Base-by-base conservation (phyloP, 23 tunicate genomes). In the Halocynthia roretzi region DNA sequence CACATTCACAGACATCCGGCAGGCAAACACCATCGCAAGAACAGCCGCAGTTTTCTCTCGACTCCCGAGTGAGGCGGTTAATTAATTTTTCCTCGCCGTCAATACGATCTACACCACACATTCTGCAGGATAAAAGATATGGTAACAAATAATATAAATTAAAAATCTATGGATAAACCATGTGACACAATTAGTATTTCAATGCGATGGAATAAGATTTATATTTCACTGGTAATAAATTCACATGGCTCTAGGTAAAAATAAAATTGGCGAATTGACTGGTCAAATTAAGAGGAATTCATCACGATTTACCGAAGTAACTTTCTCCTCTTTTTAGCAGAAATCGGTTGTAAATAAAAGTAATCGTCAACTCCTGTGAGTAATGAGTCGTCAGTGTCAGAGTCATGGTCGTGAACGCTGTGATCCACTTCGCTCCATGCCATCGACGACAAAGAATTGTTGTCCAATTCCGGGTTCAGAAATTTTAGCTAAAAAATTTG, bases 1-100 rank as follows among this genome's bases (percentile, higher is more conserved):
- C 76, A 58, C 99, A 94, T 10, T 82, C 87, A 65, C 99, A 94
- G 18, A 87, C 50, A 7, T 90, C 72, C 19, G 99, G 99, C 6
- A 76, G 10, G 67, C 99, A 94, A 50, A 89, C 63, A 5, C 70
- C 79, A 10, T 81, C 83, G 68, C 99, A 94, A 14, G 67, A 72
- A 70, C 99, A 94, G 7, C 99, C 99, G 62, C 99, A 94, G 10
- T 68, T 61, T 63, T 88, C 96, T 50, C 99, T 69, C 60, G 99
- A 94, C 56, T 92, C 93, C 17, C 98, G 70, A 6, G 82, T 68
- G 11, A 60, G 49, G 21, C 83, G 61, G 92, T 92, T 92, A 17
- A 76, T 31, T 18, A 82, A 60, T 76, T 92, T 86, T 57, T 92
- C 98, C 23, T 92, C 87, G 0, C 87, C 73, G 62, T 92, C 98